Conservation (phyloP, 2,113 vertebrate species). For the Sisor rabdophorus region DNA sequence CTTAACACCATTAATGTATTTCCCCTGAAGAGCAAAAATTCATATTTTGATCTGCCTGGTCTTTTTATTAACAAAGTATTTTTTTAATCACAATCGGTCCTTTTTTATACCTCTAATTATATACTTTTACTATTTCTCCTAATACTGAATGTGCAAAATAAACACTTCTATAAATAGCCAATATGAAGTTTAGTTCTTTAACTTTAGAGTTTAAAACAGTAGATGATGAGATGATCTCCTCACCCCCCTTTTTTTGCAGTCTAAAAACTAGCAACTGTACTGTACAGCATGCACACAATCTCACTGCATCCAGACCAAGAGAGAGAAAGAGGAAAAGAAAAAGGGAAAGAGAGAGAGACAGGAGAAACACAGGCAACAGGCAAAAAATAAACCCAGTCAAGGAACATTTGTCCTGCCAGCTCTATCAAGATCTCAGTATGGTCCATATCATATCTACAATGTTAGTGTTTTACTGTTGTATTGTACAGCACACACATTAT, state of each 20-base stretch:
- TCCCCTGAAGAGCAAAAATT: too few species aligned
- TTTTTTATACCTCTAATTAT: too few species aligned
- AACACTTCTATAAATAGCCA: neutral
- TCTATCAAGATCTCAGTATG: conserved; percentile 64
- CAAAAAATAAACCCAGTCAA: conserved; percentile 15
- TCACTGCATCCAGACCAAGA: conserved; percentile 33
- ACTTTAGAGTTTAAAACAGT: conserved; percentile 20
- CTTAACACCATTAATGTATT: neutral
- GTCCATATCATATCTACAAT: conserved; percentile 50
- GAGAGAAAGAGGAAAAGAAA: conserved; percentile 4
- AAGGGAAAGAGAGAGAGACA: conserved; percentile 1
- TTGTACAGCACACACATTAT: conserved; percentile 52
- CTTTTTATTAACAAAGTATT: too few species aligned
- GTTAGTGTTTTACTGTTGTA: conserved; percentile 56
- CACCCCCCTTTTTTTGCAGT: conserved; percentile 7
- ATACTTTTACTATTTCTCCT: too few species aligned
- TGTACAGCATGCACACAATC: conserved; percentile 34
- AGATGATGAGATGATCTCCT: neutral
- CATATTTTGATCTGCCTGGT: too few species aligned
- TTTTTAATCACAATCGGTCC: too few species aligned
- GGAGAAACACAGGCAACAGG: conserved; percentile 9
- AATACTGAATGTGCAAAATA: neutral
- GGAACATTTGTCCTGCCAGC: conserved; percentile 23
- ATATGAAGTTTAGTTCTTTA: neutral
- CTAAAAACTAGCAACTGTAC: conserved; percentile 21